phyloP scores from a whole-genome alignment of 2,888 invertebrate species.

The Andrena haemorrhoa region DNA sequence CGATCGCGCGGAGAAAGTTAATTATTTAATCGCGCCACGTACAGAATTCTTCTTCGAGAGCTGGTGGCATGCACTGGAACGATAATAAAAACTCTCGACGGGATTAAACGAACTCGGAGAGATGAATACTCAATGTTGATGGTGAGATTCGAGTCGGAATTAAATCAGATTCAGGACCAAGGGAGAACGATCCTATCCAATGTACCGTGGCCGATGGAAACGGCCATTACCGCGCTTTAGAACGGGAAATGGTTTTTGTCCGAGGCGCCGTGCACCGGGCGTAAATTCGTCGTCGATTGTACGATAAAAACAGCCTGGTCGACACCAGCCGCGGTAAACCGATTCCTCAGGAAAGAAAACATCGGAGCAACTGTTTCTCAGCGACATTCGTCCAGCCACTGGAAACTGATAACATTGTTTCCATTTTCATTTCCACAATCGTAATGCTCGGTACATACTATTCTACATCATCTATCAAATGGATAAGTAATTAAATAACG shows the following conservation, averaged over 20 bases:
- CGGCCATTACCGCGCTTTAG: constrained; percentile 41
- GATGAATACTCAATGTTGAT: constrained; percentile 32
- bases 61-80: not conserved
- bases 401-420: no score
- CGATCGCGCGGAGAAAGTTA: not conserved
- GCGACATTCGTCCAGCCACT: not conserved
- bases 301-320: constrained; percentile 33
- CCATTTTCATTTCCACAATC: no score
- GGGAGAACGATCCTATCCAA: constrained; percentile 43
- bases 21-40: not conserved
- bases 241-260: constrained; percentile 55
- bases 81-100: constrained; percentile 12
- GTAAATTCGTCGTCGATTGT: constrained; percentile 42
- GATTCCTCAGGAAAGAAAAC: constrained; percentile 22
- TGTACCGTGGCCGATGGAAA: constrained; percentile 50
- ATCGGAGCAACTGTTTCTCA: not conserved
- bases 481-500: not conserved
- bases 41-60: not conserved
- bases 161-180: constrained; percentile 34
- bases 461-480: no score
- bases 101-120: constrained; percentile 49
- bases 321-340: constrained; percentile 37
- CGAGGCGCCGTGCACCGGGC: not conserved
- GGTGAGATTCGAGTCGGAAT: constrained; percentile 31
- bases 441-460: no score